phyloP scores from a whole-genome alignment of 2,113 vertebrate genomes.

The Tenrec ecaudatus region DNA sequence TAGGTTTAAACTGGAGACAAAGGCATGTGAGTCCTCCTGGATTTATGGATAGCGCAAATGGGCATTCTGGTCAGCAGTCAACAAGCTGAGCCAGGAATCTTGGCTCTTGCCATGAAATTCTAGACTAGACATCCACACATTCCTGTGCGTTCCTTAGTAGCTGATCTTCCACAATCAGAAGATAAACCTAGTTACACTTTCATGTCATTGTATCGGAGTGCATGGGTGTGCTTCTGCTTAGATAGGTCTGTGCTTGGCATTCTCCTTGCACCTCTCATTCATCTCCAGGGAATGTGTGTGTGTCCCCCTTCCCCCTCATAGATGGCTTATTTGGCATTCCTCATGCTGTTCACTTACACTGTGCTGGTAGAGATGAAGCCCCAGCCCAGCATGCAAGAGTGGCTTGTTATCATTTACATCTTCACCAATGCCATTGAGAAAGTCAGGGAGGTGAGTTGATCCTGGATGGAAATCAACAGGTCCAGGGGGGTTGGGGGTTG shows the following conservation, averaged over 20 bases:
- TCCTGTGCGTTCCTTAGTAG: background rate
- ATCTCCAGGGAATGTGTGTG: conserved; percentile 48
- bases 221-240: background rate
- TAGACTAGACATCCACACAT: background rate
- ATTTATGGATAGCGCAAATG: background rate
- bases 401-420: conserved; percentile 95
- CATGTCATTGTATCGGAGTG: background rate
- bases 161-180: background rate
- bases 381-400: conserved; percentile 92
- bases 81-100: background rate
- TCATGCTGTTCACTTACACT: conserved; percentile 96
- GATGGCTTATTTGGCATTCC: conserved; percentile 95
- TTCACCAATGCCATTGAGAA: conserved; percentile 95
- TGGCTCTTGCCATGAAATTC: background rate
- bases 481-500: background rate
- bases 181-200: background rate
- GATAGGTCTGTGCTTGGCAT: background rate
- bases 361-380: conserved; percentile 95
- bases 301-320: conserved; percentile 78
- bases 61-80: background rate
- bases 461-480: background rate
- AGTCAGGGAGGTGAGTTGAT: conserved; percentile 92
- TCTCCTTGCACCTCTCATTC: background rate
- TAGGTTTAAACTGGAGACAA: background rate
- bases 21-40: background rate